Evolutionary conservation across 1,140 invertebrate genomes (phyloP).

Genomic region (Pseudobourletiella spinata): DNA sequence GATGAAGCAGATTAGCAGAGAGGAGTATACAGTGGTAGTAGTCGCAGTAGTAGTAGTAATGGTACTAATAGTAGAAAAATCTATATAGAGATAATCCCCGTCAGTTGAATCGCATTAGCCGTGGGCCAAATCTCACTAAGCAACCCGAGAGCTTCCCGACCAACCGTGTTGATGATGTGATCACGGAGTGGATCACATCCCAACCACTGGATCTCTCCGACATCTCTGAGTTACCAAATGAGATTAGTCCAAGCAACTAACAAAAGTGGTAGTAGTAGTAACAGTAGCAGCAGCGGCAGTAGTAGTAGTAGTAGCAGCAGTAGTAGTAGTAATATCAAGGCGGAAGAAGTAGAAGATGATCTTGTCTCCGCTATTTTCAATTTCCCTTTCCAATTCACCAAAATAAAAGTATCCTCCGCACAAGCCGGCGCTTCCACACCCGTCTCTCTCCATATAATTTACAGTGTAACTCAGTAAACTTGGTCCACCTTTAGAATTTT

Average conservation of each 20-base stretch:
- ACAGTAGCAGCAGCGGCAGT: background rate
- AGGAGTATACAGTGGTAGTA: too few relatives aligned
- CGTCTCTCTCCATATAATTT: too few relatives aligned
- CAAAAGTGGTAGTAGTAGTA: background rate
- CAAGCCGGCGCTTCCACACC: too few relatives aligned
- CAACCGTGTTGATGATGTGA: too few relatives aligned
- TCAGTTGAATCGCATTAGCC: conserved; percentile 34
- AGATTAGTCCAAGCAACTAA: conserved; percentile 34
- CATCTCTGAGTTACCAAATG: conserved; percentile 37
- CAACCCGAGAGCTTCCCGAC: conserved; percentile 33
- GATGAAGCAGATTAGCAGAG: too few relatives aligned
- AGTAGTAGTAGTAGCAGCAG: background rate
- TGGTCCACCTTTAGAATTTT: too few relatives aligned
- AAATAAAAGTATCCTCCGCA: too few relatives aligned
- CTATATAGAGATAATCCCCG: too few relatives aligned
- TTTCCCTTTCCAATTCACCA: background rate
- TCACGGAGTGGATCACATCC: too few relatives aligned
- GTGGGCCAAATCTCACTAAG: conserved; percentile 37
- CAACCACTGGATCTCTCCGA: conserved; percentile 3
- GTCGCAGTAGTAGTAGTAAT: too few relatives aligned
- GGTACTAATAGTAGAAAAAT: too few relatives aligned
- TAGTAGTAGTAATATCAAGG: background rate
- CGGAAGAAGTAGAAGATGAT: background rate
- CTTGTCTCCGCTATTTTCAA: background rate
- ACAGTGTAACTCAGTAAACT: too few relatives aligned